Evolutionary conservation across 2,888 invertebrate genomes (phyloP).

Genomic region (Perizoma flavofasciatum): DNA sequence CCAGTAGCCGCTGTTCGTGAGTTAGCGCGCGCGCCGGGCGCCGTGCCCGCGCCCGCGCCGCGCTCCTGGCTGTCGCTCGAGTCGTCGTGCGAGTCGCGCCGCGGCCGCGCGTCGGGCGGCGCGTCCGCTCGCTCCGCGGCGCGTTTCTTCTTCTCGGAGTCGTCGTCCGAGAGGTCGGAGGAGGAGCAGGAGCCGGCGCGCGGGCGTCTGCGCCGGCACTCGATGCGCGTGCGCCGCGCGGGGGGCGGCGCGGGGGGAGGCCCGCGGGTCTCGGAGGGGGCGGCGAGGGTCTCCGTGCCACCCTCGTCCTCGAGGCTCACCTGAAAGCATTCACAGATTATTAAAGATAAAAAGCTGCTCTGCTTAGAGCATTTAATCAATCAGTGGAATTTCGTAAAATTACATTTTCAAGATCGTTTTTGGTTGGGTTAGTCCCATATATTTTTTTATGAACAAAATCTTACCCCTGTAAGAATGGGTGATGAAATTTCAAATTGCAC

Average conservation of each 20-base stretch:
- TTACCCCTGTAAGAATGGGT: no score
- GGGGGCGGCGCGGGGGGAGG: slow-evolving; percentile 65
- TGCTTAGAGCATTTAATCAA: no score
- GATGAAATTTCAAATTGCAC: no score
- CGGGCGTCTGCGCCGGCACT: slow-evolving; percentile 67
- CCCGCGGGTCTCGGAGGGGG: slow-evolving; percentile 50
- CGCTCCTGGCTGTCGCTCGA: slow-evolving; percentile 94
- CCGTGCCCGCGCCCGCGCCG: slow-evolving; percentile 82
- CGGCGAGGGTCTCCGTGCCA: slow-evolving; percentile 52
- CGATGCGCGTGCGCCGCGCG: slow-evolving; percentile 65
- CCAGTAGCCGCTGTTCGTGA: slow-evolving; percentile 16
- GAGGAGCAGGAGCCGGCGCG: slow-evolving; percentile 93
- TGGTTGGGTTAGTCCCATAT: no score
- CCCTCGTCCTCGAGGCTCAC: slow-evolving; percentile 65
- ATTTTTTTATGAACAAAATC: no score
- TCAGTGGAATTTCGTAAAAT: background rate
- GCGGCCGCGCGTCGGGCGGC: slow-evolving; percentile 83
- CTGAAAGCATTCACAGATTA: slow-evolving; percentile 32
- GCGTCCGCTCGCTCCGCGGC: slow-evolving; percentile 86
- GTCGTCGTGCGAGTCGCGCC: slow-evolving; percentile 93
- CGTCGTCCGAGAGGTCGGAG: slow-evolving; percentile 96
- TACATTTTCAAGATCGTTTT: no score
- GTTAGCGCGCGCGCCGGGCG: slow-evolving; percentile 39
- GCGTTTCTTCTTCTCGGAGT: slow-evolving; percentile 93
- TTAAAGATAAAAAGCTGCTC: no score